Base-by-base conservation (phyloP, 53 echinoderm and acorn worm species). In the Stichopus horrens region DNA sequence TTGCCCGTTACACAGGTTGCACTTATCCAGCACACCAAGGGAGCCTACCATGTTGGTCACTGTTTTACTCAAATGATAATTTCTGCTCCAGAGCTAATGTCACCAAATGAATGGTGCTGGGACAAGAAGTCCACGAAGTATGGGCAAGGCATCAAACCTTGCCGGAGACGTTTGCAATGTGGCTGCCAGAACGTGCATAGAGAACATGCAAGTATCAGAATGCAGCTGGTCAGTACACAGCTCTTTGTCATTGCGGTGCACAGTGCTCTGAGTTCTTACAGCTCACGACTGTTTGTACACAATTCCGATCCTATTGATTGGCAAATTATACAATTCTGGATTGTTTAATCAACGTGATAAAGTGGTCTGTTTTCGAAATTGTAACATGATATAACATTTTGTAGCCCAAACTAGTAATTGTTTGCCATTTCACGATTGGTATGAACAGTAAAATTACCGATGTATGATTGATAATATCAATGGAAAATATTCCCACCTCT, bases 91-190 rank as follows among this genome's bases (percentile, higher is more conserved):
- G 74, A 65, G 22, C 75, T 81, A 5, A 82, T 83, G 74, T 74
- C 54, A 19, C 92, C 88, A 68, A 22, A 58, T 23, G 88, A 90
- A 65, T 92, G 88, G 92, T 88, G 92, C 58, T 87, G 90, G 88
- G 54, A 13, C 67, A 82, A 86, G 68, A 76, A 76, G 7, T 5
- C 20, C 58, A 52, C 21, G 78, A 37, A 63, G 53, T 19, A 19
- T 65, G 91, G 52, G 84, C 54, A 86, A 92, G 77, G 92, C 92
- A 53, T 13, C 85, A 37, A 53, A 53, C 53, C 52, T 80, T 90
- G 92, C 76, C 52, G 57, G 0, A 89, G 86, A 76, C 77, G 86
- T 52, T 22, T 90, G 23, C 58, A 57, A 57, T 89, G 89, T 74
- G 68, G 76, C 7, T 91, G 88, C 76, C 86, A 90, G 58, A 85